These are phyloP conservation scores for Hydrochoerus hydrochaeris DNA, from an alignment of 2,113 vertebrate genomes.

Conservation along the genomic window DNA sequence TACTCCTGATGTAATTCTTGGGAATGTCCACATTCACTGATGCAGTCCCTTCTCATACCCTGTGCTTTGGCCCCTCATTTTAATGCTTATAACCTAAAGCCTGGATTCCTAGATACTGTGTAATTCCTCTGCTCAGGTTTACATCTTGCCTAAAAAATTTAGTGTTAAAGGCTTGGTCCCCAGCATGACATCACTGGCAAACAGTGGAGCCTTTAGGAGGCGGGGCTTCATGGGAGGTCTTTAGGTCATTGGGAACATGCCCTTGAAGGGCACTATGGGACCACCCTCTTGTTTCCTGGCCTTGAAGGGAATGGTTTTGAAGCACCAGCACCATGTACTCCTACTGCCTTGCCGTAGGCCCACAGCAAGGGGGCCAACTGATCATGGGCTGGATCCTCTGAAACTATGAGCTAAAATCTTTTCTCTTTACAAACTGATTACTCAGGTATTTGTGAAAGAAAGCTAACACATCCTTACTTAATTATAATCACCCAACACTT, in stretches of 20 bases:
- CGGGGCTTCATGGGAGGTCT: background rate
- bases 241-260: background rate
- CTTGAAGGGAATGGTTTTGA: background rate
- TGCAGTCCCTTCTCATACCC: background rate
- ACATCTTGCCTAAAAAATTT: background rate
- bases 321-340: background rate
- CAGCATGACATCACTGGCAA: too few species aligned
- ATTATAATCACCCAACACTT: background rate
- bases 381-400: too few species aligned
- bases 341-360: background rate
- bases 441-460: background rate
- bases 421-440: background rate
- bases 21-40: background rate
- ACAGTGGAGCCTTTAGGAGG: background rate
- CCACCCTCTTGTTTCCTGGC: too few species aligned
- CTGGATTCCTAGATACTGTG: background rate
- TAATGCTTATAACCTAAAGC: background rate
- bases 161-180: background rate
- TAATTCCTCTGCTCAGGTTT: background rate
- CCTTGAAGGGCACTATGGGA: background rate
- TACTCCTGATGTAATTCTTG: background rate
- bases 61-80: background rate
- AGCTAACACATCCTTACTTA: background rate
- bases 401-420: background rate
- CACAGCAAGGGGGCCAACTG: too few species aligned